These are phyloP conservation scores for Mungos mungo DNA, from an alignment of 2,113 vertebrate genomes.

Conservation along the genomic window DNA sequence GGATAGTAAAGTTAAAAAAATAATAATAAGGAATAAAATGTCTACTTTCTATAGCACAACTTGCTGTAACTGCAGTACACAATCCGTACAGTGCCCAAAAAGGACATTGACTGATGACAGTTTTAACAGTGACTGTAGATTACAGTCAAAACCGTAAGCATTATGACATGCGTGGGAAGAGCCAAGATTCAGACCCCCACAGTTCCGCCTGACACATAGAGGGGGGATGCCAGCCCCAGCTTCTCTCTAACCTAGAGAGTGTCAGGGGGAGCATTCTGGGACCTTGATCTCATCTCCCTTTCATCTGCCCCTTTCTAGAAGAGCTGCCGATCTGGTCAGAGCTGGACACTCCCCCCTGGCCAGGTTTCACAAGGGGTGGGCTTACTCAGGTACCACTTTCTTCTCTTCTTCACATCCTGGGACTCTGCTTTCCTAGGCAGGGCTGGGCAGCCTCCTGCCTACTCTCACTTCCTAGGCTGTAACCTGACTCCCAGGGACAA, in stretches of 20 bases:
- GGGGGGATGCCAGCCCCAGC: too few relatives aligned
- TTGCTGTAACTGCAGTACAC: too few relatives aligned
- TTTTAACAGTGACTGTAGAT: background rate
- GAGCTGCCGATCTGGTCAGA: background rate
- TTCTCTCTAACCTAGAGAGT: background rate
- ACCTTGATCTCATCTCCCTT: background rate
- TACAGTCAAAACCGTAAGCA: background rate
- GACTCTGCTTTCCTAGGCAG: background rate
- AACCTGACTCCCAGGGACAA: background rate
- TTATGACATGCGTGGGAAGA: background rate
- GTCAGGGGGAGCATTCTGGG: background rate
- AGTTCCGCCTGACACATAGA: background rate
- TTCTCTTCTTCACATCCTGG: background rate
- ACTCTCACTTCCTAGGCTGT: background rate
- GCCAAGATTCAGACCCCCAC: background rate
- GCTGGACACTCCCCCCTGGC: background rate
- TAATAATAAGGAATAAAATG: background rate
- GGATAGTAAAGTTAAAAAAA: background rate
- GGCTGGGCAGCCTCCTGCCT: background rate
- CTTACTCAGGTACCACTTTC: background rate
- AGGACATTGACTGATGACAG: background rate
- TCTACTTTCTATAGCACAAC: background rate
- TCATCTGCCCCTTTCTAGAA: background rate
- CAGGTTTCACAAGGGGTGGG: background rate
- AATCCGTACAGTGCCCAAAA: background rate